These are phyloP conservation scores for Phoenicopterus ruber DNA, from an alignment of 2,113 vertebrate species.

Conservation along the genomic window DNA sequence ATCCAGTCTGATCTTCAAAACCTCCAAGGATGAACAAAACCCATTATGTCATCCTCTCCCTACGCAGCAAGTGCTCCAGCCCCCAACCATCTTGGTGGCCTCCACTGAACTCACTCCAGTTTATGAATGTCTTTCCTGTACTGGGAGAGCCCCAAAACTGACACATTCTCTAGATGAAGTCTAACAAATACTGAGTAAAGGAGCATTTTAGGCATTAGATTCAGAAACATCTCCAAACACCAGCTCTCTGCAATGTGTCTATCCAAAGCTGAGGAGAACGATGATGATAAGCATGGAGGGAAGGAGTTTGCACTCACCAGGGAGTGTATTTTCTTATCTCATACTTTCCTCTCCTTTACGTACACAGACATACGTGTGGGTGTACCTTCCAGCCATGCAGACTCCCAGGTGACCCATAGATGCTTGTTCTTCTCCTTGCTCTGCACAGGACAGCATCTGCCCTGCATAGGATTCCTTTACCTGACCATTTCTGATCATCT, in stretches of 20 bases:
- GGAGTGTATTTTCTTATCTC: neutral
- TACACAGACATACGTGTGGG: fast-evolving
- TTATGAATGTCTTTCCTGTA: neutral
- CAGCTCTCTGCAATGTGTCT: neutral
- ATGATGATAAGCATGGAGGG: neutral
- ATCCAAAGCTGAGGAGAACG: neutral
- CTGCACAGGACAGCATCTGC: neutral
- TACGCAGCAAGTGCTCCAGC: neutral
- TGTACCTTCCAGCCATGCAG: neutral
- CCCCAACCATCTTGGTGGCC: neutral
- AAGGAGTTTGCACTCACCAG: neutral
- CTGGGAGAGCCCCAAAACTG: neutral
- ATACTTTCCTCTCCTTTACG: neutral
- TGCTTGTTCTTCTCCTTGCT: neutral
- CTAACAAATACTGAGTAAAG: neutral
- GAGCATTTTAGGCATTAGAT: neutral
- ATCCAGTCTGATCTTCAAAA: neutral
- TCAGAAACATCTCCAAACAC: neutral
- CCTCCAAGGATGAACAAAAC: neutral
- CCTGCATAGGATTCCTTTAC: neutral
- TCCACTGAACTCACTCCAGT: too few relatives aligned
- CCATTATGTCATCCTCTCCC: neutral
- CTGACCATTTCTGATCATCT: neutral
- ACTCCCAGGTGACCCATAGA: neutral
- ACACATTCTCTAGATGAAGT: neutral